phyloP scores from a whole-genome alignment of 2,888 invertebrate genomes.

The Stictocephala bisonia region DNA sequence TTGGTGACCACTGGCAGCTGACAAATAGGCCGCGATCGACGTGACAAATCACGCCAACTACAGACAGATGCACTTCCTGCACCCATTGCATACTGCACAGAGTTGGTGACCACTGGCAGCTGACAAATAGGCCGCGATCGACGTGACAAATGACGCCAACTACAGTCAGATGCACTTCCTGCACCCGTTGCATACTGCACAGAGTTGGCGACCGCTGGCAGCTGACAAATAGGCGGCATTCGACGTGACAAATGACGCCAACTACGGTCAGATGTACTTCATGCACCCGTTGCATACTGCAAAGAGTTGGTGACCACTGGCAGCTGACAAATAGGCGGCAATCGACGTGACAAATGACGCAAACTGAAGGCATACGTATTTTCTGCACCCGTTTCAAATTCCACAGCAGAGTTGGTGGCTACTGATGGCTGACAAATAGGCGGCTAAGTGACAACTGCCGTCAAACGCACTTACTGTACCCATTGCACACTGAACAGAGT shows the following conservation, averaged over 20 bases:
- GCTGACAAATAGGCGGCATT: conserved; percentile 37
- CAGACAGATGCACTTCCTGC: too few relatives aligned
- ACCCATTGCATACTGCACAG: too few relatives aligned
- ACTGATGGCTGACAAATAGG: conserved; percentile 37
- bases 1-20: too few relatives aligned
- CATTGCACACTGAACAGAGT: too few relatives aligned
- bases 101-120: too few relatives aligned
- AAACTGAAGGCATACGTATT: conserved; percentile 25
- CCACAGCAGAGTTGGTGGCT: too few relatives aligned
- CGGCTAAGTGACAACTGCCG: conserved; percentile 26
- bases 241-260: conserved; percentile 26
- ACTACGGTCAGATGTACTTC: conserved; percentile 37
- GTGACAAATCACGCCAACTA: too few relatives aligned
- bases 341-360: conserved; percentile 31
- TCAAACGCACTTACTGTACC: too few relatives aligned
- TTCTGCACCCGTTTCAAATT: background rate
- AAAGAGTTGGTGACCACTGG: too few relatives aligned
- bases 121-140: conserved; percentile 37
- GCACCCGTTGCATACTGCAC: too few relatives aligned
- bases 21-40: too few relatives aligned
- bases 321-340: conserved; percentile 35
- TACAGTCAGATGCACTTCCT: conserved; percentile 36
- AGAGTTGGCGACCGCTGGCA: too few relatives aligned
- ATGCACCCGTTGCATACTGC: background rate
- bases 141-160: conserved; percentile 28